Evolutionary conservation across 92 coral and sea anemone genomes (phyloP), one percentile per base, ranked within the genome.

Genomic region (Paragorgia papillata): DNA sequence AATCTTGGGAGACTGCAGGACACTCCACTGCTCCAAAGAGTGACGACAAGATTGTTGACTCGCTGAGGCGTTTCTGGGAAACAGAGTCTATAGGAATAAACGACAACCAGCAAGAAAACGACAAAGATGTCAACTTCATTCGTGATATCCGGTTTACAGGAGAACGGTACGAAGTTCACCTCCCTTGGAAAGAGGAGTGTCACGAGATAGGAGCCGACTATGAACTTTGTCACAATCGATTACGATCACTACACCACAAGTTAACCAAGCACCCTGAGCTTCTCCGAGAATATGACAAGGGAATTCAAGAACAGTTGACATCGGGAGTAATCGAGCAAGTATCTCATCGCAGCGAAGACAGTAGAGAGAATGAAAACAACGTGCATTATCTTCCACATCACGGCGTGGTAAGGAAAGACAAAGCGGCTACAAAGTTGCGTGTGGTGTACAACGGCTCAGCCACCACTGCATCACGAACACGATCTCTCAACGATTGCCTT

Each of bases 61-160:
- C 58, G 26, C 64, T 86, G 54, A 82, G 41, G 48, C 76, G 64
- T 21, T 79, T 87, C 54, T 78, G 90, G 90, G 90, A 86, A 57
- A 75, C 76, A 1, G 82, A 86, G 63, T 62, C 84, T 0, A 82
- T 86, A 7, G 87, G 87, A 21, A 71, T 86, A 24, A 26, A 60
- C 31, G 73, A 62, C n/a, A 28, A 32, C 26, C 81, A 50, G 27
- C 25, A 73, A 22, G 25, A 18, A 49, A 21, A 15, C 0, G 20
- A 41, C 26, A 14, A 22, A 66, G 84, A 76, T 9, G 80, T 0
- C 31, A 69, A 66, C 21, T 74, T 85, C 62, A 53, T 66, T 9
- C 20, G 37, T 0, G 82, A 69, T 39, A 66, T 80, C 19, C 76
- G 57, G 20, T 74, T 80, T 80, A 84, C 83, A 35, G 89, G 83